A percentile compares a stretch with the other conserved stretches of the same genome.
phyloP scores from a whole-genome alignment of 2,888 invertebrate genomes.

The Ennomos erosarius region DNA sequence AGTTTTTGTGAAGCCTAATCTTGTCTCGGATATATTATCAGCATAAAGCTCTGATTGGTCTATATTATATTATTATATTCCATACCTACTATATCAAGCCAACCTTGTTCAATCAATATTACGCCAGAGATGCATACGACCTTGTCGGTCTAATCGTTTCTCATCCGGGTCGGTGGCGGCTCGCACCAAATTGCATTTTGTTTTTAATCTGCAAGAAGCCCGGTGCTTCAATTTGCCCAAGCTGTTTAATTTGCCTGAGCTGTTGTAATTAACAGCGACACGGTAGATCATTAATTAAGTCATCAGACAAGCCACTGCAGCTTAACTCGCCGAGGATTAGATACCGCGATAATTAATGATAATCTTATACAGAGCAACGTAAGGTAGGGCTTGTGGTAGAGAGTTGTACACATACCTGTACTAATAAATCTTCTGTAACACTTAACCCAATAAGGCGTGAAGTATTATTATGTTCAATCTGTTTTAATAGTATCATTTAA shows the following conservation, averaged over 20 bases:
- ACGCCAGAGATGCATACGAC: constrained; percentile 28
- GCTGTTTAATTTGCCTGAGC: constrained; percentile 79
- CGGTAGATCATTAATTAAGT: constrained; percentile 82
- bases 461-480: constrained; percentile 13
- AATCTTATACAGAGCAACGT: constrained; percentile 50
- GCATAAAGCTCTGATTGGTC: neutral
- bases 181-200: constrained; percentile 74
- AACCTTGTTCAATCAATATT: constrained; percentile 7
- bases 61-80: too few relatives aligned
- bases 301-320: constrained; percentile 76
- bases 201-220: constrained; percentile 74
- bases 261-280: constrained; percentile 80
- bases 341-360: constrained; percentile 70
- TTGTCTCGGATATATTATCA: neutral
- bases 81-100: too few relatives aligned
- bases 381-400: constrained; percentile 18
- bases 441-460: constrained; percentile 33
- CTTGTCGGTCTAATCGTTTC: constrained; percentile 51
- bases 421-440: too few relatives aligned
- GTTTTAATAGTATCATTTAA: neutral
- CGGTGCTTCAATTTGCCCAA: constrained; percentile 77
- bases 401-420: constrained; percentile 21
- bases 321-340: constrained; percentile 67
- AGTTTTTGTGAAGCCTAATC: too few relatives aligned
- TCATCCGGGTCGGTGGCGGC: constrained; percentile 45